Evolutionary conservation across 2,888 invertebrate genomes (phyloP).

Genomic region (Lagria hirta): DNA sequence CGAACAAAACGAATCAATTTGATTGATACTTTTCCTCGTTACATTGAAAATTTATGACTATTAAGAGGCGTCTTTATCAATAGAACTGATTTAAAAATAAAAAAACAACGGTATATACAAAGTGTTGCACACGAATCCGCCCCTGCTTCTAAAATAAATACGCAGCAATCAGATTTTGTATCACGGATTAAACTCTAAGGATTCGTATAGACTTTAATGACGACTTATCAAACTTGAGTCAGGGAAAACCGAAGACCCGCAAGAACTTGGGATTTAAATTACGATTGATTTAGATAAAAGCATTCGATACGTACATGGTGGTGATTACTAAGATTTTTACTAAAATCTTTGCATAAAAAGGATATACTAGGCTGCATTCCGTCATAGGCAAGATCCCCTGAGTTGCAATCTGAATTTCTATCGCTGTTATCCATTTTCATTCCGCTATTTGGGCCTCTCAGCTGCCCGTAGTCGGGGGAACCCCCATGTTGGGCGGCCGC

Average conservation of each 20-base stretch:
- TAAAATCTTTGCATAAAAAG: slow-evolving; percentile 68
- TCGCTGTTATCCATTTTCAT: slow-evolving; percentile 79
- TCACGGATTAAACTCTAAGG: slow-evolving; percentile 37
- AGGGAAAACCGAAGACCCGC: slow-evolving; percentile 20
- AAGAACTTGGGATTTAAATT: slow-evolving; percentile 23
- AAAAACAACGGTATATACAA: no score
- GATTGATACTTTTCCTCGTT: slow-evolving; percentile 7
- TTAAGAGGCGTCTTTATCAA: slow-evolving; percentile 20
- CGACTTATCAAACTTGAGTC: slow-evolving; percentile 15
- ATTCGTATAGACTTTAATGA: slow-evolving; percentile 32
- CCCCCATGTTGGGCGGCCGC: slow-evolving; percentile 81
- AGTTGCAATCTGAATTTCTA: slow-evolving; percentile 87
- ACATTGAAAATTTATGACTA: slow-evolving; percentile 13
- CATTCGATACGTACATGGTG: slow-evolving; percentile 44
- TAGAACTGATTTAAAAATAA: slow-evolving; percentile 29
- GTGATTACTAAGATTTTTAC: slow-evolving; percentile 44
- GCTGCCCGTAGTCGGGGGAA: slow-evolving; percentile 77
- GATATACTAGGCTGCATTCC: slow-evolving; percentile 95
- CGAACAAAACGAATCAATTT: slow-evolving; percentile 19
- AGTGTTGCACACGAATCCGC: no score
- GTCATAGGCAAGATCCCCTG: slow-evolving; percentile 88
- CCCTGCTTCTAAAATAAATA: no score
- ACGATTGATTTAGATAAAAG: slow-evolving; percentile 22
- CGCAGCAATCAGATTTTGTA: no score
- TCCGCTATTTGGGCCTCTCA: slow-evolving; percentile 58